Conservation (phyloP, 2,797 vertebrate genomes). For the Chaetodon trifasciatus region DNA sequence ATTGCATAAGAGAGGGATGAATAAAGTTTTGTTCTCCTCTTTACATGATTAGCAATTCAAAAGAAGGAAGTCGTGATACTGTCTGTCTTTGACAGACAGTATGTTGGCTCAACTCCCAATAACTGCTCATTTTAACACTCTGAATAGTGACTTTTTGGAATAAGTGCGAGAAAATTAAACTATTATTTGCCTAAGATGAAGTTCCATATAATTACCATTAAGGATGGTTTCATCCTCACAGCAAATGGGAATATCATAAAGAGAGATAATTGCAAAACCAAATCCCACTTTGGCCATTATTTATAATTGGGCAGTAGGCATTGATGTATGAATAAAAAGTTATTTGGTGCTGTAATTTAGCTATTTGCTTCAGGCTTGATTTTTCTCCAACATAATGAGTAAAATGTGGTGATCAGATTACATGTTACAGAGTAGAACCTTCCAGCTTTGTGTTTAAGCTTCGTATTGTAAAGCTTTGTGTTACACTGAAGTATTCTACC, state of each 20-base stretch:
- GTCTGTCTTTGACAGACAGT: slow-evolving; percentile 29
- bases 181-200: slow-evolving; percentile 35
- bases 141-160: slow-evolving; percentile 38
- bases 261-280: slow-evolving; percentile 26
- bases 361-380: slow-evolving; percentile 19
- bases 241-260: slow-evolving; percentile 33
- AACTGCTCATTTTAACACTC: slow-evolving; percentile 4
- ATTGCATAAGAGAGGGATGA: slow-evolving; percentile 64
- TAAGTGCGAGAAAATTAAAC: slow-evolving; percentile 40
- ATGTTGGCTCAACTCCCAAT: slow-evolving; percentile 19
- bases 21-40: slow-evolving; percentile 71
- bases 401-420: slow-evolving; percentile 22
- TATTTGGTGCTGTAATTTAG: slow-evolving; percentile 29
- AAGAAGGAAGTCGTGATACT: slow-evolving; percentile 62
- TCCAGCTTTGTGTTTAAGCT: slow-evolving; percentile 6
- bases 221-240: slow-evolving; percentile 20
- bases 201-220: slow-evolving; percentile 36
- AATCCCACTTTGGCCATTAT: slow-evolving; percentile 48
- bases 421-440: slow-evolving; percentile 6
- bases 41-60: slow-evolving; percentile 61
- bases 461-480: slow-evolving; percentile 3
- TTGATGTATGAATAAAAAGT: slow-evolving; percentile 36
- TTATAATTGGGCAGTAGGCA: slow-evolving; percentile 52
- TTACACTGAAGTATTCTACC: slow-evolving; percentile 2
- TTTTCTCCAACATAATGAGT: slow-evolving; percentile 21